phyloP scores from a whole-genome alignment of 2,113 vertebrate species.

The Hyperopisus bebe region DNA sequence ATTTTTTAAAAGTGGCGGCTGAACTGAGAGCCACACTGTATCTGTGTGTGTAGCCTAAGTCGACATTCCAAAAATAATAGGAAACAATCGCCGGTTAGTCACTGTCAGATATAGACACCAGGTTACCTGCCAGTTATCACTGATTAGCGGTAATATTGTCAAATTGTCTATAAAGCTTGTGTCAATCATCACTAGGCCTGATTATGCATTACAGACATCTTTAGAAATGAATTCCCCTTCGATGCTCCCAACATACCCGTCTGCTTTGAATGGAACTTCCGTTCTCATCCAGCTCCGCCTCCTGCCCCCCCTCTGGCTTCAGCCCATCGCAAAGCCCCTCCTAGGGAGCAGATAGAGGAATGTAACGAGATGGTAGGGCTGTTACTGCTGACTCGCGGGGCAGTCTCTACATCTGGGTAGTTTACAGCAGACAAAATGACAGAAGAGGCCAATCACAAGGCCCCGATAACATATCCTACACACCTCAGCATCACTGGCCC shows the following conservation, averaged over 20 bases:
- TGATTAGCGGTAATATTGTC: not conserved
- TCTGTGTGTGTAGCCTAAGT: not conserved
- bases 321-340: slow-evolving; percentile 52
- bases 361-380: not conserved
- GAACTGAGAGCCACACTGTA: not conserved
- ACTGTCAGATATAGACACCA: not conserved
- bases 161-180: not conserved
- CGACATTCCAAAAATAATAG: not conserved
- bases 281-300: slow-evolving; percentile 76
- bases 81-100: not conserved
- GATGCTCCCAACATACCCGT: slow-evolving; percentile 54
- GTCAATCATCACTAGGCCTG: not conserved
- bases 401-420: not conserved
- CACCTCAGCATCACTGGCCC: slow-evolving; percentile 81
- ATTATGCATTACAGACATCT: not conserved
- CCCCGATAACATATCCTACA: slow-evolving; percentile 1
- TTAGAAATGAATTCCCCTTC: not conserved
- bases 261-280: slow-evolving; percentile 61
- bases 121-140: not conserved
- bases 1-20: not conserved
- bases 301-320: slow-evolving; percentile 66
- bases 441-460: not conserved
- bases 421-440: not conserved
- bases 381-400: not conserved
- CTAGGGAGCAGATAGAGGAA: slow-evolving; percentile 31